These are phyloP conservation scores for Astyanax mexicanus DNA, from an alignment of 2,797 vertebrate species.

Conservation along the genomic window DNA sequence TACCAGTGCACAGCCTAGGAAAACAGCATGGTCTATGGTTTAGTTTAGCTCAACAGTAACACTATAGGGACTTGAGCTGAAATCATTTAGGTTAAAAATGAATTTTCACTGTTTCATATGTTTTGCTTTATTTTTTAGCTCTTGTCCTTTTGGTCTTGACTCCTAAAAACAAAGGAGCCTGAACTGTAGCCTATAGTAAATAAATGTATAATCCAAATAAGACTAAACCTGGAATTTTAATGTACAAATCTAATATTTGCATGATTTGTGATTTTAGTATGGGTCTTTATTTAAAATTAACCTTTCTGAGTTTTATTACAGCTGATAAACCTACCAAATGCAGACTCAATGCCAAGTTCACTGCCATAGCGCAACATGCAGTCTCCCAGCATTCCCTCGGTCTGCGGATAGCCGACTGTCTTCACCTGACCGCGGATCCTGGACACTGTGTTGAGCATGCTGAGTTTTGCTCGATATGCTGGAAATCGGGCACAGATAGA, in stretches of 20 bases:
- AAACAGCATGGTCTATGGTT: background rate
- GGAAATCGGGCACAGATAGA: constrained; percentile 10
- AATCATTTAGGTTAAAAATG: background rate
- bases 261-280: too few relatives aligned
- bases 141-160: too few relatives aligned
- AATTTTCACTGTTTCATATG: background rate
- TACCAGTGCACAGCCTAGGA: constrained; percentile 75
- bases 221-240: too few relatives aligned
- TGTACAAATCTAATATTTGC: too few relatives aligned
- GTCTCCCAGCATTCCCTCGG: constrained; percentile 86
- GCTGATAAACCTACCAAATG: constrained; percentile 79
- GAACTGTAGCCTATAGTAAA: too few relatives aligned
- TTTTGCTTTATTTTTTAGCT: background rate
- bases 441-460: constrained; percentile 85
- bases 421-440: constrained; percentile 85
- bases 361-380: constrained; percentile 84
- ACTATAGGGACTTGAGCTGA: background rate
- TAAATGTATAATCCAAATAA: too few relatives aligned
- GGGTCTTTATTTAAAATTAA: too few relatives aligned
- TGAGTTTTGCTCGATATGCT: constrained; percentile 87
- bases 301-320: background rate
- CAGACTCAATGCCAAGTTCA: constrained; percentile 82
- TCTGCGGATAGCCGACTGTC: constrained; percentile 84
- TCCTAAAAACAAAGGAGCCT: too few relatives aligned
- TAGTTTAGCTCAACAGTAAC: background rate